These are phyloP conservation scores for Peromyscus melanophrys DNA, from an alignment of 2,797 vertebrate genomes.

Conservation along the genomic window DNA sequence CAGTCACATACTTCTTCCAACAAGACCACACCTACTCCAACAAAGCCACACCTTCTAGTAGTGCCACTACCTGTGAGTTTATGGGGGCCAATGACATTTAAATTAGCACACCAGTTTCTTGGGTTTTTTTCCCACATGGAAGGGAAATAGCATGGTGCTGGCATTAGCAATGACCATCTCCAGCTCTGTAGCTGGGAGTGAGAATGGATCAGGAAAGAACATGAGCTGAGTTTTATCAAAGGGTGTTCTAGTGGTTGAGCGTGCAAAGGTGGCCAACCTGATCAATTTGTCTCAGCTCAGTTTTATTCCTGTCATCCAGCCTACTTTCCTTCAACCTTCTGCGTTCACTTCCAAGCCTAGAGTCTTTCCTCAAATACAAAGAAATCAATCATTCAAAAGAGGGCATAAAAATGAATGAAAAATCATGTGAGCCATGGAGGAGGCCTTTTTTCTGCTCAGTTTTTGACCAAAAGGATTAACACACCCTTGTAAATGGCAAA, in stretches of 20 bases:
- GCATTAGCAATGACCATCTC: background rate
- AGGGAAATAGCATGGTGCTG: background rate
- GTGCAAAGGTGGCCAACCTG: slow-evolving; percentile 14
- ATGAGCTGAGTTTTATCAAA: background rate
- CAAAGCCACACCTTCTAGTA: background rate
- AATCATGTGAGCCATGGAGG: background rate
- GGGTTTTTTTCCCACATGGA: background rate
- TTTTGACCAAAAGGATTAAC: background rate
- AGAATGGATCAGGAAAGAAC: background rate
- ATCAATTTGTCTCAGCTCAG: slow-evolving; percentile 46
- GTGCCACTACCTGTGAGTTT: background rate
- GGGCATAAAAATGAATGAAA: background rate
- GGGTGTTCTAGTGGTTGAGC: background rate
- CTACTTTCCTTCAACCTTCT: background rate
- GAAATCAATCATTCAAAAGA: background rate
- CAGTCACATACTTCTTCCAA: background rate
- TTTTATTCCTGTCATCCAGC: slow-evolving; percentile 51
- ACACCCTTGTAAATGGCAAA: background rate
- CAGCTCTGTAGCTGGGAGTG: background rate
- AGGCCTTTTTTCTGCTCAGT: background rate
- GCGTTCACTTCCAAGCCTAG: slow-evolving; percentile 37
- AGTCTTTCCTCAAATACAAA: slow-evolving; percentile 57
- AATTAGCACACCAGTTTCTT: background rate
- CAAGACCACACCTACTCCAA: background rate
- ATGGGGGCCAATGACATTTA: background rate